Evolutionary conservation across 92 coral and sea anemone genomes (phyloP).

Genomic region (Palythoa caribaeorum): DNA sequence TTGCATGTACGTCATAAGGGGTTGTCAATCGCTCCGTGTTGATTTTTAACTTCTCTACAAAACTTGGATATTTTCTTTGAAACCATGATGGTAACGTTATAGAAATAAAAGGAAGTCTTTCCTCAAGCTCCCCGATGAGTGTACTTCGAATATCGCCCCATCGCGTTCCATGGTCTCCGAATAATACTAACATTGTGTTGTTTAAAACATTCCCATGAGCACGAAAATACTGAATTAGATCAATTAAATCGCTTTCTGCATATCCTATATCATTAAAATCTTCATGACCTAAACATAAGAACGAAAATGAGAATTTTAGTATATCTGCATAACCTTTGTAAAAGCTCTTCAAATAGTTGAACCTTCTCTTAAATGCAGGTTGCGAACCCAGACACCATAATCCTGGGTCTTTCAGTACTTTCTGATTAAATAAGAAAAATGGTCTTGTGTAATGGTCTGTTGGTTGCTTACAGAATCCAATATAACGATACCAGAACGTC

Average conservation of each 20-base stretch:
- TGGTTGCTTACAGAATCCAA: constrained; percentile 70
- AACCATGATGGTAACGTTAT: constrained; percentile 74
- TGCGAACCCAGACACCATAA: constrained; percentile 62
- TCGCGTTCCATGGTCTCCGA: constrained; percentile 79
- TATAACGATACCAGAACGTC: constrained; percentile 60
- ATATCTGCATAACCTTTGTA: constrained; percentile 61
- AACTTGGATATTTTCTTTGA: constrained; percentile 55
- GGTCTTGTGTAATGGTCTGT: constrained; percentile 67
- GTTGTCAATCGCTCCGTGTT: constrained; percentile 64
- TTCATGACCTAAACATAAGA: constrained; percentile 69
- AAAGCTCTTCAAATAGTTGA: constrained; percentile 63
- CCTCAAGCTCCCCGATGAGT: constrained; percentile 70
- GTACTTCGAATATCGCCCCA: constrained; percentile 73
- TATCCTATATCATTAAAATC: constrained; percentile 71
- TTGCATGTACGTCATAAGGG: constrained; percentile 76
- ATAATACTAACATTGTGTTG: constrained; percentile 58
- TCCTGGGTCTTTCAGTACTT: constrained; percentile 33
- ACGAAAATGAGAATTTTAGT: constrained; percentile 67
- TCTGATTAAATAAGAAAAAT: constrained; percentile 61
- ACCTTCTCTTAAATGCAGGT: constrained; percentile 61
- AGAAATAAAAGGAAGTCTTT: constrained; percentile 68
- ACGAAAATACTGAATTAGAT: constrained; percentile 52
- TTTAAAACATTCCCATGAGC: constrained; percentile 44
- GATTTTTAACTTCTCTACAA: constrained; percentile 32
- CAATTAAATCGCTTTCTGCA: constrained; percentile 59